Evolutionary conservation across 2,113 vertebrate species (phyloP).

Genomic region (Anthoscopus minutus): DNA sequence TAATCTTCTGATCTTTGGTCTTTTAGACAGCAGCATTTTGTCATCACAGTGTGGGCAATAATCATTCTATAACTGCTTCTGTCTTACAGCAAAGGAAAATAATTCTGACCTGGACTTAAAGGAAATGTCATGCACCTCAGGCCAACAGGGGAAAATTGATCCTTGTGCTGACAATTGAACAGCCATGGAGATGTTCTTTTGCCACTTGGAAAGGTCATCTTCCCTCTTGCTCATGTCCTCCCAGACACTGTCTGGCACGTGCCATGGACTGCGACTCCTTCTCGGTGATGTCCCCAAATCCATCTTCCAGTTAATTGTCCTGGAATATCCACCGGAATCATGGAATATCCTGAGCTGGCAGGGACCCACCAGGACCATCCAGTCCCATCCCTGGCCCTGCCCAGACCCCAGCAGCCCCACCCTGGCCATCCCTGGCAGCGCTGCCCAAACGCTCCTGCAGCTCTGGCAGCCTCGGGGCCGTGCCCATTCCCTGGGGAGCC

Average conservation of each 20-base stretch:
- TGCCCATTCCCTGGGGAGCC: not conserved
- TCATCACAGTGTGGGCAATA: not conserved
- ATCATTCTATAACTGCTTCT: not conserved
- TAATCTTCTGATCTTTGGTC: not conserved
- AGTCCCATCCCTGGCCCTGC: rapidly evolving
- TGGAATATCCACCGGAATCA: not conserved
- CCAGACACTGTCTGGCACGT: not conserved
- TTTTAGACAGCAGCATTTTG: not conserved
- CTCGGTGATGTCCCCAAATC: rapidly evolving
- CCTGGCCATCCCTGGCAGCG: not conserved
- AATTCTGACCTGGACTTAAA: not conserved
- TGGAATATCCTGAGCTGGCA: no score
- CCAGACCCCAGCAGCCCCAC: not conserved
- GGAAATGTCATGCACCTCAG: not conserved
- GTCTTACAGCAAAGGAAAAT: not conserved
- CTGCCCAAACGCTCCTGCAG: not conserved
- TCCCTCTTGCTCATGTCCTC: not conserved
- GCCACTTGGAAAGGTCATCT: not conserved
- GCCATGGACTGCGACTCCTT: not conserved
- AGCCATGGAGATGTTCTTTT: not conserved
- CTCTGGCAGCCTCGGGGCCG: not conserved
- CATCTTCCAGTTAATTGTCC: not conserved
- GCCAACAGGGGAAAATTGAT: not conserved
- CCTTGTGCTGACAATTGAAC: not conserved
- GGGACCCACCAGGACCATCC: rapidly evolving